Percentiles rank a stretch among this genome's conserved stretches.
phyloP scores from a whole-genome alignment of 2,797 vertebrate species.

The Neosalanx taihuensis region DNA sequence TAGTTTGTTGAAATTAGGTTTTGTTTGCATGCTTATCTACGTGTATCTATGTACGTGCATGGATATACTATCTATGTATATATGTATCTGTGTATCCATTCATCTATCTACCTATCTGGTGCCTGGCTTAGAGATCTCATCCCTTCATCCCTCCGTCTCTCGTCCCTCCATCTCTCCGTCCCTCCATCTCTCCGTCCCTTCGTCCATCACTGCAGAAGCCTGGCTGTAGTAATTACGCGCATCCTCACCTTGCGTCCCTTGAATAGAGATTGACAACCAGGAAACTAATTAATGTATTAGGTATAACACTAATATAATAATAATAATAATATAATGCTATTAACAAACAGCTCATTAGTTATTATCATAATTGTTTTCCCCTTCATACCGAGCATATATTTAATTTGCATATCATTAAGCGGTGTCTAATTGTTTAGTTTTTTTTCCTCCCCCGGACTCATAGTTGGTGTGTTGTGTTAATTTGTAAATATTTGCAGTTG shows the following conservation, averaged over 20 bases:
- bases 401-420: conserved; percentile 74
- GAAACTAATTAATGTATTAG: conserved; percentile 77
- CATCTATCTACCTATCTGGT: no score
- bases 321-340: conserved; percentile 51
- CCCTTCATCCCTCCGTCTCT: no score
- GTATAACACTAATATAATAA: conserved; percentile 66
- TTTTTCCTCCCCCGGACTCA: neutral
- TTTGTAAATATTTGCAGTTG: conserved; percentile 51
- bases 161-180: neutral
- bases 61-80: no score
- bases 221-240: neutral
- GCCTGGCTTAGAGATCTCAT: no score
- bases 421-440: conserved; percentile 38
- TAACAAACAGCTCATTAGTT: conserved; percentile 72
- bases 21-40: no score
- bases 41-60: no score
- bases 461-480: conserved; percentile 2
- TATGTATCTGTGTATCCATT: no score
- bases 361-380: conserved; percentile 77
- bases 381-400: conserved; percentile 68
- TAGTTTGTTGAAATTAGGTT: no score
- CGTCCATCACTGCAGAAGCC: neutral
- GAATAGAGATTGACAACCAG: conserved; percentile 28
- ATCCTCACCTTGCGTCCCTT: neutral
- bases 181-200: neutral